These are phyloP conservation scores for Pongo pygmaeus DNA, from an alignment of 2,113 vertebrate genomes.

Conservation along the genomic window DNA sequence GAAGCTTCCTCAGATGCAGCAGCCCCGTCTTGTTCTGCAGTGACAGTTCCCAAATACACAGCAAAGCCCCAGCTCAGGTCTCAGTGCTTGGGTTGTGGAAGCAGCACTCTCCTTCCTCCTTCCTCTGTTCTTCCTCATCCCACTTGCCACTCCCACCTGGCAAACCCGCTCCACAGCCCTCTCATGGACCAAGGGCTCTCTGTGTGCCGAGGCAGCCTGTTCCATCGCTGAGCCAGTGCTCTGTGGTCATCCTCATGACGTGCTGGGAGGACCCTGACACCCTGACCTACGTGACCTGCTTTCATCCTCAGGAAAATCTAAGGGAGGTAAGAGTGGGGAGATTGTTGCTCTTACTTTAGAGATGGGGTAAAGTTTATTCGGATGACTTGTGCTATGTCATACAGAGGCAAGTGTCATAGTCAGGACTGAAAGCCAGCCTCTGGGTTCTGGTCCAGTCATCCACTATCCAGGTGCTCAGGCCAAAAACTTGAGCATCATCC, in stretches of 20 bases:
- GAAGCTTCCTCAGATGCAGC: background rate
- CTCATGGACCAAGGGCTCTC: background rate
- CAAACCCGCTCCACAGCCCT: accelerated
- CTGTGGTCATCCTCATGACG: background rate
- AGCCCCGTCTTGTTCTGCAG: background rate
- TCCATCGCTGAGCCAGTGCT: accelerated
- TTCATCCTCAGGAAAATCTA: background rate
- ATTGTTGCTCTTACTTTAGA: background rate
- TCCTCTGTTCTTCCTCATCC: background rate
- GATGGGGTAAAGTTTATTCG: background rate
- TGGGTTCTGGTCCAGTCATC: background rate
- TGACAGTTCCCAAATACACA: background rate
- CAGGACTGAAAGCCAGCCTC: background rate
- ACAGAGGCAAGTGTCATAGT: background rate
- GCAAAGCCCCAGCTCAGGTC: background rate
- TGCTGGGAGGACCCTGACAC: background rate
- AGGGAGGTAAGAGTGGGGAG: no score
- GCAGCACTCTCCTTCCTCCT: background rate
- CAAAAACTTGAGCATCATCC: background rate
- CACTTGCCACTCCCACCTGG: accelerated
- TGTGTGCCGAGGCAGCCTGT: background rate
- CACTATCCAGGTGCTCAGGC: background rate
- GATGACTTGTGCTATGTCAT: background rate
- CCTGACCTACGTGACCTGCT: background rate
- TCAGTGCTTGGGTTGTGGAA: background rate